These are phyloP conservation scores for Listrodromus nycthemerus DNA, from an alignment of 2,888 invertebrate genomes.

Conservation along the genomic window DNA sequence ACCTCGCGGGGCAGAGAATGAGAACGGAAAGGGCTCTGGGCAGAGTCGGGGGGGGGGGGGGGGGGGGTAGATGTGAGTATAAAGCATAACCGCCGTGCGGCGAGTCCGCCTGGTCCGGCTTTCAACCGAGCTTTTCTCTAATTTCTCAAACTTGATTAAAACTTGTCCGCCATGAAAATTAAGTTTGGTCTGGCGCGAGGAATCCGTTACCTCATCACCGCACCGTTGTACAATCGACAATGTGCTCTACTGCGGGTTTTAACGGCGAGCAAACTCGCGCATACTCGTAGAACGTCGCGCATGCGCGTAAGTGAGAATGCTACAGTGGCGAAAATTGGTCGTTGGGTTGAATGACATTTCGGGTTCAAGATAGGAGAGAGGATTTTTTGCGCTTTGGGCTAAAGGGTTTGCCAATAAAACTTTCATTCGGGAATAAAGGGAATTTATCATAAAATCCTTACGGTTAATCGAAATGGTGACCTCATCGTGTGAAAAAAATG, in stretches of 20 bases:
- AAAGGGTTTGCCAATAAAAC: too few species aligned
- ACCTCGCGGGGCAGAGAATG: constrained; percentile 41
- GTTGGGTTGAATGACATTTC: too few species aligned
- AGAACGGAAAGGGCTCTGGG: constrained; percentile 30
- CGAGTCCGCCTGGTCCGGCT: constrained; percentile 40
- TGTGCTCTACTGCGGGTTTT: constrained; percentile 5
- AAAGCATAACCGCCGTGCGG: constrained; percentile 34
- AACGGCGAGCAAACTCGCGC: not conserved
- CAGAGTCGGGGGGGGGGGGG: constrained; percentile 49
- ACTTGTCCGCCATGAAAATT: constrained; percentile 80
- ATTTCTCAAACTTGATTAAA: constrained; percentile 82
- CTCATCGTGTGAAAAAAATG: too few species aligned
- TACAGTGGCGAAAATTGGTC: too few species aligned
- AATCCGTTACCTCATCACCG: constrained; percentile 72
- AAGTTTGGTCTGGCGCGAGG: constrained; percentile 74
- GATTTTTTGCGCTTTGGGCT: too few species aligned
- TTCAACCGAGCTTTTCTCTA: constrained; percentile 77
- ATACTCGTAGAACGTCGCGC: too few species aligned
- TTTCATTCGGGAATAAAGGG: too few species aligned
- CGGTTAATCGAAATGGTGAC: too few species aligned
- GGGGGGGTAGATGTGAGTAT: constrained; percentile 34
- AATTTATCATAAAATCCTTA: too few species aligned
- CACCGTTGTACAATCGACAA: constrained; percentile 17
- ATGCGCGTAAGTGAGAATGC: too few species aligned
- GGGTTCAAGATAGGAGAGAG: too few species aligned